Evolutionary conservation across 2,888 invertebrate genomes (phyloP).

Genomic region (Diarsia rubi): DNA sequence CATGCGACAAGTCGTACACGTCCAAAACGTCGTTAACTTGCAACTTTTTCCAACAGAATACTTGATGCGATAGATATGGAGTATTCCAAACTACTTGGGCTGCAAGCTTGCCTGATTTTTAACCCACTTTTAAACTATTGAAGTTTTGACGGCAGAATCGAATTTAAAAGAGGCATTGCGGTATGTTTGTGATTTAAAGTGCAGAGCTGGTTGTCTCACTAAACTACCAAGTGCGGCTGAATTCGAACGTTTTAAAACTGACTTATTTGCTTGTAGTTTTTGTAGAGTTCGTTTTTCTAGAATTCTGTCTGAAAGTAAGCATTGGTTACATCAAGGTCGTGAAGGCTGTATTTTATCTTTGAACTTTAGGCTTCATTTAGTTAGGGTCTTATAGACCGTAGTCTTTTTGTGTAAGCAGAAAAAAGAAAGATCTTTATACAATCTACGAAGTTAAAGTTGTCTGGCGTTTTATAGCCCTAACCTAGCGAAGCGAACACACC

Average conservation of each 20-base stretch:
- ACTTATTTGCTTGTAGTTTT: slow-evolving; percentile 29
- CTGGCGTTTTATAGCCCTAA: slow-evolving; percentile 20
- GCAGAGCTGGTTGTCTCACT: slow-evolving; percentile 35
- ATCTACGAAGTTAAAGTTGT: slow-evolving; percentile 17
- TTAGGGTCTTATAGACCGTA: slow-evolving; percentile 34
- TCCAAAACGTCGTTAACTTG: slow-evolving; percentile 41
- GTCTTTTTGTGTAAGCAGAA: slow-evolving; percentile 39
- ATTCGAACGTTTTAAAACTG: slow-evolving; percentile 25
- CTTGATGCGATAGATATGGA: slow-evolving; percentile 53
- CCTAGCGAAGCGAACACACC: slow-evolving; percentile 5
- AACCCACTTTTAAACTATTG: slow-evolving; percentile 61
- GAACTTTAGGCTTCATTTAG: slow-evolving; percentile 47
- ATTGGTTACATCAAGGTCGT: slow-evolving; percentile 23
- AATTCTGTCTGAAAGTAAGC: slow-evolving; percentile 19
- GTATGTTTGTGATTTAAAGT: slow-evolving; percentile 49
- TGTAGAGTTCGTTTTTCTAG: slow-evolving; percentile 6
- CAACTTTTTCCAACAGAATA: slow-evolving; percentile 61
- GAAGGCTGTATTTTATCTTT: slow-evolving; percentile 48
- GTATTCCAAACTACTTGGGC: slow-evolving; percentile 48
- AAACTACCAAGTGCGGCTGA: slow-evolving; percentile 19
- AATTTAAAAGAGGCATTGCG: slow-evolving; percentile 56
- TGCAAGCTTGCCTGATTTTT: slow-evolving; percentile 55
- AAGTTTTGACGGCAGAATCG: slow-evolving; percentile 58
- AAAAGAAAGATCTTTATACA: slow-evolving; percentile 23
- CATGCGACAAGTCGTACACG: slow-evolving; percentile 50